Base-by-base conservation (phyloP, 2,113 vertebrate genomes). In the Tringa solitaria region DNA sequence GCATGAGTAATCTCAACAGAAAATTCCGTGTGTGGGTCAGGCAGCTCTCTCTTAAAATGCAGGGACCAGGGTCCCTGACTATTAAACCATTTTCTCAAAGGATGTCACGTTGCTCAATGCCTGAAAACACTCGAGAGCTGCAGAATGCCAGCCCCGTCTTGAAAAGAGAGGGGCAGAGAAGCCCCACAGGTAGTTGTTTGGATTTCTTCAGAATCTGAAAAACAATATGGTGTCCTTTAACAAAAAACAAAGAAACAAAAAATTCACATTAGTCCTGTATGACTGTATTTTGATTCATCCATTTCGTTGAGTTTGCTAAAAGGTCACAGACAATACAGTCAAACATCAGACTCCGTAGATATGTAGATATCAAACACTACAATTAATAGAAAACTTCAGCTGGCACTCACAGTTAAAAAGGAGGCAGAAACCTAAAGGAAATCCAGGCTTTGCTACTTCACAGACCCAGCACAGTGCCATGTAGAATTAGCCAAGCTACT, bases 61-160 rank as follows among this genome's bases (percentile, higher is more conserved):
- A 94, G 18, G 27, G 53, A 82, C 17, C 37, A 43, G 41, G 20
- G 4, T 16, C 27, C 23, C 73, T 24, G 10, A 13, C 9, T 68
- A 54, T 63, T 51, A 60, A 48, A 82, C 23, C 3, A 11, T 53
- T 87, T 93, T 84, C 57, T 84, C 48, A 68, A 46, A 78, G 45
- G 53, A 48, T 56, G 15, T 30, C 0, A 0, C 2, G 0, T 67
- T 60, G 48, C 10, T 84, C 41, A 46, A 11, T 12, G 28, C 21
- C 35, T 64, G 23, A 84, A 72, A 45, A 2, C 1, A 2, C 24
- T 27, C 9, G 22, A 92, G 32, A 87, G 33, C 43, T 64, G 51
- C 59, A 72, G 41, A 80, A 50, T 2, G 1, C 20, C 80, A 86
- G 20, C 27, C 48, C 37, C 28, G 13, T 7, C 4, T 2, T 50